Evolutionary conservation across 2,797 vertebrate genomes (phyloP), one percentile per base, ranked within the genome.

Genomic region (Heterohyrax brucei): DNA sequence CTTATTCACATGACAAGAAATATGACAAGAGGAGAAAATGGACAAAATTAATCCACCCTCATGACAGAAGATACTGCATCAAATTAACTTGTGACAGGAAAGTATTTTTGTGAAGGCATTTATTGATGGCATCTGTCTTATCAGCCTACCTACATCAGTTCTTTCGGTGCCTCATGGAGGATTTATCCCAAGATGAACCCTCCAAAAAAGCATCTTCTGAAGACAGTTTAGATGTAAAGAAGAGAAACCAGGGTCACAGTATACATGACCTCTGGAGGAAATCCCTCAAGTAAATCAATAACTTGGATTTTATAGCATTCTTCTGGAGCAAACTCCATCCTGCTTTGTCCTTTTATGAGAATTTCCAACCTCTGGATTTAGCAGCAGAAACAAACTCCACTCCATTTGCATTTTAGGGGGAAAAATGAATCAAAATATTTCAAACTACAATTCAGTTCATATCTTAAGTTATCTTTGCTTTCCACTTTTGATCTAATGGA

Each of bases 61-160:
- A n/a, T 91, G 92, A 95, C 95, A 97, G 97, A 96, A 97, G 96
- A 96, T 96, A 96, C 93, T 97, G 80, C 85, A 95, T 96, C 96
- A 96, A 97, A 98, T 96, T 96, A 97, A 97, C 95, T 87, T 95
- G 92, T 97, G 97, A 97, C 92, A 96, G 96, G 96, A 88, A 94
- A 97, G 96, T 97, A 97, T 97, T 97, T 98, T 94, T 91, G 96
- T 97, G 96, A 96, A 80, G 91, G 92, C 90, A 93, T 96, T 97
- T 97, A 98, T 96, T 96, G 96, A 97, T 97, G 66, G 86, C 88
- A 93, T 97, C 96, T 97, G 92, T 95, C 96, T 84, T 91, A 96
- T 82, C 88, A 70, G 93, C 96, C 97, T 94, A 96, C 96, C 95
- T 96, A 95, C 93, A 93, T 96, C 96, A 94, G 96, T 97, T 94